Percentiles rank a stretch among this genome's conserved stretches.
phyloP scores from a whole-genome alignment of 2,797 vertebrate species.

The Dicrostonyx torquatus region DNA sequence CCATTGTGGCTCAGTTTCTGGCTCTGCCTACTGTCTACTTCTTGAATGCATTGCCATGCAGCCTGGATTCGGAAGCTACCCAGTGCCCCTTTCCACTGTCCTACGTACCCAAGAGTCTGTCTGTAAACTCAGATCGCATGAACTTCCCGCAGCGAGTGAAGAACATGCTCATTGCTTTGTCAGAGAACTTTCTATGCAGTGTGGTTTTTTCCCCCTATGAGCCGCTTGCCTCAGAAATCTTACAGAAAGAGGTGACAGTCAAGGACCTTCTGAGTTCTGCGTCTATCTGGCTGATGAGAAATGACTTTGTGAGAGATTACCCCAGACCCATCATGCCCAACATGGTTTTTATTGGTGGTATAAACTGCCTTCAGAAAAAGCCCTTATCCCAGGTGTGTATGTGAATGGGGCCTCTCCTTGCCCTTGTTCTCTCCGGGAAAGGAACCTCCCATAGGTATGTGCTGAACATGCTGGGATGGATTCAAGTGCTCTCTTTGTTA shows the following conservation, averaged over 20 bases:
- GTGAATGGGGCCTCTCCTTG: not conserved
- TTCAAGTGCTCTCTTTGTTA: not conserved
- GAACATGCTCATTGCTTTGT: slow-evolving; percentile 75
- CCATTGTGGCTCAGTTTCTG: slow-evolving; percentile 82
- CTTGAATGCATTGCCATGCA: slow-evolving; percentile 79
- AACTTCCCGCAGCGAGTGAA: slow-evolving; percentile 81
- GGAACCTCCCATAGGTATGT: rapidly evolving
- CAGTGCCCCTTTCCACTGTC: slow-evolving; percentile 83
- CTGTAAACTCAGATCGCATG: slow-evolving; percentile 81
- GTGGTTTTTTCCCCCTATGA: slow-evolving; percentile 52
- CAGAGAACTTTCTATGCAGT: slow-evolving; percentile 77
- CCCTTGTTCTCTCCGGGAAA: not conserved
- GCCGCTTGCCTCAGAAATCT: slow-evolving; percentile 75
- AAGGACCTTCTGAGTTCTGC: slow-evolving; percentile 81
- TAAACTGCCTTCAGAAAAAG: slow-evolving; percentile 88
- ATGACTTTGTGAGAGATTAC: slow-evolving; percentile 87
- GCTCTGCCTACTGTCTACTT: slow-evolving; percentile 80
- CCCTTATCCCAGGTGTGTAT: slow-evolving; percentile 87
- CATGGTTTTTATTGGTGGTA: slow-evolving; percentile 88
- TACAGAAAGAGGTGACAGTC: slow-evolving; percentile 79
- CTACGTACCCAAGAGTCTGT: slow-evolving; percentile 81
- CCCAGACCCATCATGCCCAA: slow-evolving; percentile 91
- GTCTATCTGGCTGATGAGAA: slow-evolving; percentile 85
- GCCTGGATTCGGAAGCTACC: slow-evolving; percentile 70
- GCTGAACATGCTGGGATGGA: not conserved